Conservation (phyloP, 2,888 invertebrate species). For the Pocota personata region DNA sequence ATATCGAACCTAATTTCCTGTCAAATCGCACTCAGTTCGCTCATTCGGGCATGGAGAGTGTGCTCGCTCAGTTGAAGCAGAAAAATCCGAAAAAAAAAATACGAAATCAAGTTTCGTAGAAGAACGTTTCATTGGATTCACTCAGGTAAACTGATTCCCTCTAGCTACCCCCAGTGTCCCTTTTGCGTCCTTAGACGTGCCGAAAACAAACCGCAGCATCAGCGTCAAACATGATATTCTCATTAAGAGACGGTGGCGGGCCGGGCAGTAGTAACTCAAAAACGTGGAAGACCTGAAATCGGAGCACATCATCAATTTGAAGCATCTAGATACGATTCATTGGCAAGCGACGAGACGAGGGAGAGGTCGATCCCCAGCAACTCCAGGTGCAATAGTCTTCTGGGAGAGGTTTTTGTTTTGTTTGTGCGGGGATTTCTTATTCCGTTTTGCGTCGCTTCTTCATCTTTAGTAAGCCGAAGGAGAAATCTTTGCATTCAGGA, state of each 20-base stretch:
- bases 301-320: conserved; percentile 60
- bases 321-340: conserved; percentile 37
- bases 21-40: conserved; percentile 72
- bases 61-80: conserved; percentile 65
- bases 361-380: neutral
- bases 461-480: conserved; percentile 37
- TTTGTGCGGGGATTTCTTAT: conserved; percentile 28
- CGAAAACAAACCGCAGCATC: conserved; percentile 71
- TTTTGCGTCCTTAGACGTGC: conserved; percentile 40
- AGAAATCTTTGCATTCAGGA: conserved; percentile 58
- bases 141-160: conserved; percentile 54
- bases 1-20: conserved; percentile 72
- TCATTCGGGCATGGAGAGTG: conserved; percentile 63
- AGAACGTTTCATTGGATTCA: conserved; percentile 69
- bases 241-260: conserved; percentile 46
- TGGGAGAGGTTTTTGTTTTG: conserved; percentile 8
- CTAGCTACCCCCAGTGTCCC: neutral
- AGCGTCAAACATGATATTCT: conserved; percentile 68
- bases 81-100: conserved; percentile 31
- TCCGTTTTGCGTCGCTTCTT: conserved; percentile 41
- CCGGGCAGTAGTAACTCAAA: conserved; percentile 39
- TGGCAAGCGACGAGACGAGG: neutral
- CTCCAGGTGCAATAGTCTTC: conserved; percentile 63
- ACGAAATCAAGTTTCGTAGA: conserved; percentile 44
- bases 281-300: conserved; percentile 59